Base-by-base conservation (phyloP, 2,888 invertebrate species). In the Caenorhabditis angaria region DNA sequence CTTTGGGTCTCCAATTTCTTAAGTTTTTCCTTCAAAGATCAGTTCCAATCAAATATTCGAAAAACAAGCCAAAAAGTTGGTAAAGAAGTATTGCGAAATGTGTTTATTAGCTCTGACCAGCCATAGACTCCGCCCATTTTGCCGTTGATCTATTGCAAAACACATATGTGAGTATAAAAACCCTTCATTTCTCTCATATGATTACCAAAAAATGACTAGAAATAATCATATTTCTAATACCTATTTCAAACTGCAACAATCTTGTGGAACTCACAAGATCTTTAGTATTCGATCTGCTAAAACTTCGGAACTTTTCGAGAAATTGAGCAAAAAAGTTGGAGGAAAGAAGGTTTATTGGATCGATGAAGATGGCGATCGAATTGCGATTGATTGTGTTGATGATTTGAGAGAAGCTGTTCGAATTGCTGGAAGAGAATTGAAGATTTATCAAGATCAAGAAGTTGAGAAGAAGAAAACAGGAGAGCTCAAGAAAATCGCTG, bases 71-170 rank as follows among this genome's bases (percentile, higher is more conserved):
- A 18, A 41, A 41, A 41, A 41, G 14, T 41, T 14, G 41, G 41
- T 41, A 14, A 14, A 41, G 41, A 41, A 41, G 41, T 41, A 14
- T 41, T 41, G 41, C 41, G 41, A 41, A 41, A 41, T 41, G 18
- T 5, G 6, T 18, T 41, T 41, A 18, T 41, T 41, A 18, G 41
- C 41, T 41, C 41, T 18, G 10, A 41, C 41, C n/a, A n/a, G n/a
- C n/a, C n/a, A n/a, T 41, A 41, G 41, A 10, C 41, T 14, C 41
- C 41, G 41, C 41, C 41, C 41, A 41, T 41, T n/a, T 41, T 18
- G 41, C 41, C 41, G 41, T 41, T 41, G 41, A 41, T 41, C 41
- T 41, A 41, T 41, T 41, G 41, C 41, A 41, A 41, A 41, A 41
- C 41, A 41, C 3, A 12, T 41, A 14, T n/a, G 41, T 3, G 41